Evolutionary conservation across 2,113 vertebrate species (phyloP), one percentile per base, ranked within the genome.

Genomic region (Dicentrarchus labrax): DNA sequence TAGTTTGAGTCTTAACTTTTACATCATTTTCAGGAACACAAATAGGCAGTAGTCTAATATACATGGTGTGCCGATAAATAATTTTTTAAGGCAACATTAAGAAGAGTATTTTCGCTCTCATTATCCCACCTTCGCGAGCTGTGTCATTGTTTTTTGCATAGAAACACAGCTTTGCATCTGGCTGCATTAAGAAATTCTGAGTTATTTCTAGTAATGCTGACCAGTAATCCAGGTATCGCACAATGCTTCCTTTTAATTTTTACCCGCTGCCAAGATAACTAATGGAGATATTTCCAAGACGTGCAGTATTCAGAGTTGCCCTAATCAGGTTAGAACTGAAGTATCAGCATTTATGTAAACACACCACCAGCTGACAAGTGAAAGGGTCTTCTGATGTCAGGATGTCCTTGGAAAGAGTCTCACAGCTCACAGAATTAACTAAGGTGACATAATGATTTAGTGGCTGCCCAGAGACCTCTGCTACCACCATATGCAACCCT

Each of bases 401-500:
- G 48, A 47, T 72, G 43, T 76, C 15, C 19, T 45, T 69, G 15
- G 57, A 53, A 4, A 50, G 7, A 12, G 13, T 66, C 39, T 50
- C 41, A 19, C 16, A 8, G 57, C 56, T 84, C 30, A 66, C 73
- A 30, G 15, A 48, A 53, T 72, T 53, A 53, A 82, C 62, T 61
- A 21, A 53, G 36, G 41, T 41, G 79, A 84, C 83, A 81, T 61
- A 47, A 85, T 88, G 86, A 86, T 81, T 70, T 72, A 84, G 71
- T 74, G 78, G 65, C 53, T 1, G n/a, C 72, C 56, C 81, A 80
- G 61, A 80, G 71, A 84, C 72, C 82, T 76, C 24, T 76, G 75
- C 1, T 68, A 72, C 30, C 45, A 74, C 78, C 75, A 41, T 85
- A 89, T 72, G 82, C 83, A 79, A 62, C 78, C 68, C 57, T 66